Evolutionary conservation across 2,113 vertebrate species (phyloP).

Genomic region (Tylochromis polylepis): DNA sequence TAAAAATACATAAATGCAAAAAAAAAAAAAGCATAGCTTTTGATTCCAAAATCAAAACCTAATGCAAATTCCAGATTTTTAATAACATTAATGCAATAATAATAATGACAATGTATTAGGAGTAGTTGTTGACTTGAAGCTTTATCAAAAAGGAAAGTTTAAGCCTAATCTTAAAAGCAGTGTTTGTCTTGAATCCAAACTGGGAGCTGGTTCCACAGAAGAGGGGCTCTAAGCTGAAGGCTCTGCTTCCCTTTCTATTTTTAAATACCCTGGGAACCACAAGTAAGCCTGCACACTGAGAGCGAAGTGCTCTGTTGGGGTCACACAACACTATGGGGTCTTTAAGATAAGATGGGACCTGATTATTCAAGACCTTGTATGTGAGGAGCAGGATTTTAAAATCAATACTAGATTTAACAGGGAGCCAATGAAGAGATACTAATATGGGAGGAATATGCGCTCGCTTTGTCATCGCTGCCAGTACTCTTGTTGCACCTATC

Average conservation of each 20-base stretch:
- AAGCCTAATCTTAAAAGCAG: neutral
- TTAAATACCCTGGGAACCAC: neutral
- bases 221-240: neutral
- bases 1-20: neutral
- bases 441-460: neutral
- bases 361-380: neutral
- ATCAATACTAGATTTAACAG: neutral
- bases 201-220: neutral
- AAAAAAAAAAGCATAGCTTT: fast-evolving
- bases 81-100: neutral
- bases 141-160: neutral
- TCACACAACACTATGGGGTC: neutral
- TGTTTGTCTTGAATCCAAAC: neutral
- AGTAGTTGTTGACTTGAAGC: neutral
- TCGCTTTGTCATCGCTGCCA: neutral
- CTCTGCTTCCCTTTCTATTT: neutral
- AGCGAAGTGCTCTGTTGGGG: neutral
- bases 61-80: neutral
- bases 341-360: neutral
- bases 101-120: neutral
- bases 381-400: neutral
- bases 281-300: neutral
- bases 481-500: neutral
- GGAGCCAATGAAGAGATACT: neutral
- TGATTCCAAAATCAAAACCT: neutral